Conservation (phyloP, 2,113 vertebrate genomes). For the Chaetura pelagica region DNA sequence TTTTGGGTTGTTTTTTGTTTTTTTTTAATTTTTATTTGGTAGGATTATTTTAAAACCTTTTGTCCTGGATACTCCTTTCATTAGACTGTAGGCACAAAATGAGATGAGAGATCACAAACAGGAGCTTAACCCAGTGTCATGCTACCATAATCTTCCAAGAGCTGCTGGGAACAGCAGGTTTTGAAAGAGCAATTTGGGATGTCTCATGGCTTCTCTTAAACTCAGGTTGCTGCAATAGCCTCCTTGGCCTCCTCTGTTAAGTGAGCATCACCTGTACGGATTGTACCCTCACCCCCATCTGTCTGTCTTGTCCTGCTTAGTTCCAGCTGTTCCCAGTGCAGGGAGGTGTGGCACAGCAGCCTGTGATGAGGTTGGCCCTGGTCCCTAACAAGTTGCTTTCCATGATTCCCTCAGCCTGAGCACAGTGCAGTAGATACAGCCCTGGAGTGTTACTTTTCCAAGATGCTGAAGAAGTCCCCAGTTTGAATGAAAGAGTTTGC, state of each 20-base stretch:
- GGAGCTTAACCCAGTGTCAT: background rate
- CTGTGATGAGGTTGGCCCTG: background rate
- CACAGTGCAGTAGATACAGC: accelerated
- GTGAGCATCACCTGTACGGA: accelerated
- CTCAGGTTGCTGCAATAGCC: background rate
- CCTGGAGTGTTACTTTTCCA: background rate
- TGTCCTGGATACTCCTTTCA: constrained; percentile 19
- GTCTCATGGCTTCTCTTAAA: background rate
- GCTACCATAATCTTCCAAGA: constrained; percentile 18
- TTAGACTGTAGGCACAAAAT: background rate
- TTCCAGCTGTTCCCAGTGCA: background rate
- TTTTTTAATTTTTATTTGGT: background rate
- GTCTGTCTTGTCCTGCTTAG: accelerated
- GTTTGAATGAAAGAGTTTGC: background rate
- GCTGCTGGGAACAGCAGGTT: background rate
- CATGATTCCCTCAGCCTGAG: background rate
- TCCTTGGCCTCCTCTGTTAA: background rate
- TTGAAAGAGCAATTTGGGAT: background rate
- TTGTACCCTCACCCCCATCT: accelerated
- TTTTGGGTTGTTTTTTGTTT: too few species aligned
- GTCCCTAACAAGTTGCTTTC: background rate
- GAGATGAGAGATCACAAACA: background rate
- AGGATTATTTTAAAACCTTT: constrained; percentile 33
- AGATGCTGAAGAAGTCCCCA: background rate
- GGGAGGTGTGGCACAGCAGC: background rate